phyloP scores from a whole-genome alignment of 2,113 vertebrate genomes.

The Pristiophorus japonicus region DNA sequence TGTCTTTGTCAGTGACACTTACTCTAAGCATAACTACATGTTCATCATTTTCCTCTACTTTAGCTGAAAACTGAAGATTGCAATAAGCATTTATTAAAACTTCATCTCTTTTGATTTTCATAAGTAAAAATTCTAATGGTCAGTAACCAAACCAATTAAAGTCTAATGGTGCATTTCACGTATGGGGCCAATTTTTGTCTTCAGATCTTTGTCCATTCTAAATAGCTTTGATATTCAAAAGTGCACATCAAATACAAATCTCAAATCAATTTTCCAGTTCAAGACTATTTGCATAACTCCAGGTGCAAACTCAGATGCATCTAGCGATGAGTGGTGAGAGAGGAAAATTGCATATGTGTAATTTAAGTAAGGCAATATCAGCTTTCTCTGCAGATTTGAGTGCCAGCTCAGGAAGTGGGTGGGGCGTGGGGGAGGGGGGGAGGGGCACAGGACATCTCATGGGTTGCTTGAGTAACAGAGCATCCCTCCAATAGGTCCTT shows the following conservation, averaged over 20 bases:
- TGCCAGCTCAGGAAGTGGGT: constrained; percentile 41
- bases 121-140: constrained; percentile 58
- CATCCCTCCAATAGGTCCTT: constrained; percentile 43
- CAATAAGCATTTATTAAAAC: constrained; percentile 40
- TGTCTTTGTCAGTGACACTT: constrained; percentile 59
- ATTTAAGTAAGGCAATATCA: constrained; percentile 41
- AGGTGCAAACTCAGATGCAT: neutral
- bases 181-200: constrained; percentile 51
- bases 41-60: constrained; percentile 44
- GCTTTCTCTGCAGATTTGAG: constrained; percentile 32
- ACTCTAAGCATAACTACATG: constrained; percentile 49
- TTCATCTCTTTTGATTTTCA: constrained; percentile 48
- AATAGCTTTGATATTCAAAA: constrained; percentile 63
- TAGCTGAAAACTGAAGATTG: constrained; percentile 46
- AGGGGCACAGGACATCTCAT: constrained; percentile 52
- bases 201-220: constrained; percentile 48
- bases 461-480: constrained; percentile 58
- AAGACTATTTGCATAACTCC: neutral
- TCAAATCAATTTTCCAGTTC: constrained; percentile 36
- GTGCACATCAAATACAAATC: constrained; percentile 66
- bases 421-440: constrained; percentile 48
- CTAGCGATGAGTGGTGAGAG: neutral
- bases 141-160: constrained; percentile 51
- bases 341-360: neutral
- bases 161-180: constrained; percentile 50